Evolutionary conservation across 2,797 vertebrate genomes (phyloP).

Genomic region (Serranus cabrilla): DNA sequence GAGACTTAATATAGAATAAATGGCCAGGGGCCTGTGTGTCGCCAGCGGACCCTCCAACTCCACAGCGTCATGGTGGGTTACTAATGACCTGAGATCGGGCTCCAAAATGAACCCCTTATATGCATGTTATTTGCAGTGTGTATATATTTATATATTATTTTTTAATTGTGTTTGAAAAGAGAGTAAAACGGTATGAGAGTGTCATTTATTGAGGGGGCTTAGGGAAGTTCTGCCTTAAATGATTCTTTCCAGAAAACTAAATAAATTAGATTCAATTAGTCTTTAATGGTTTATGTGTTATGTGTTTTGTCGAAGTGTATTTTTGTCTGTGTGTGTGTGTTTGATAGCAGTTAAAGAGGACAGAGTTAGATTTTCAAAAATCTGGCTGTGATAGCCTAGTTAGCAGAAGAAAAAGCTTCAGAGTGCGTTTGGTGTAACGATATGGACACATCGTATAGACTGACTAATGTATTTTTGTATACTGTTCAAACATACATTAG

Average conservation of each 20-base stretch:
- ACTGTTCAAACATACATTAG: slow-evolving; percentile 73
- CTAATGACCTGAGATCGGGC: slow-evolving; percentile 99
- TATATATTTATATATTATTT: slow-evolving; percentile 99
- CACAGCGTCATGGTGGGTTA: slow-evolving; percentile 95
- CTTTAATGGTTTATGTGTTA: slow-evolving; percentile 86
- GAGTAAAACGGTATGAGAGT: slow-evolving; percentile 91
- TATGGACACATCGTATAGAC: slow-evolving; percentile 67
- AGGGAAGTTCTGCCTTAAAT: slow-evolving; percentile 82
- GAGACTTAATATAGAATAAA: slow-evolving; percentile 99
- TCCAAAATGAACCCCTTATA: slow-evolving; percentile 99
- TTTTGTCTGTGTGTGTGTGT: slow-evolving; percentile 39
- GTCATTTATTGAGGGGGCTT: slow-evolving; percentile 77
- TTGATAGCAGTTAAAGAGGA: slow-evolving; percentile 60
- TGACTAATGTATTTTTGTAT: slow-evolving; percentile 70
- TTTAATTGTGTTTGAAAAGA: slow-evolving; percentile 99
- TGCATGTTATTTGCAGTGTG: slow-evolving; percentile 99
- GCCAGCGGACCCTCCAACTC: slow-evolving; percentile 95
- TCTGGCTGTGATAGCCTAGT: slow-evolving; percentile 71
- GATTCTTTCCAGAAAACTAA: slow-evolving; percentile 90
- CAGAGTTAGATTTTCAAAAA: slow-evolving; percentile 60
- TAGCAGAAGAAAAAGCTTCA: slow-evolving; percentile 70
- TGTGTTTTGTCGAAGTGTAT: slow-evolving; percentile 77
- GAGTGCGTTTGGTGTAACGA: slow-evolving; percentile 60
- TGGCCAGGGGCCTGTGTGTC: slow-evolving; percentile 98
- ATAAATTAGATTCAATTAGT: slow-evolving; percentile 99